Evolutionary conservation across 1,140 invertebrate genomes (phyloP), one percentile per base, ranked within the genome.

Genomic region (Drosophila lacteicornis): DNA sequence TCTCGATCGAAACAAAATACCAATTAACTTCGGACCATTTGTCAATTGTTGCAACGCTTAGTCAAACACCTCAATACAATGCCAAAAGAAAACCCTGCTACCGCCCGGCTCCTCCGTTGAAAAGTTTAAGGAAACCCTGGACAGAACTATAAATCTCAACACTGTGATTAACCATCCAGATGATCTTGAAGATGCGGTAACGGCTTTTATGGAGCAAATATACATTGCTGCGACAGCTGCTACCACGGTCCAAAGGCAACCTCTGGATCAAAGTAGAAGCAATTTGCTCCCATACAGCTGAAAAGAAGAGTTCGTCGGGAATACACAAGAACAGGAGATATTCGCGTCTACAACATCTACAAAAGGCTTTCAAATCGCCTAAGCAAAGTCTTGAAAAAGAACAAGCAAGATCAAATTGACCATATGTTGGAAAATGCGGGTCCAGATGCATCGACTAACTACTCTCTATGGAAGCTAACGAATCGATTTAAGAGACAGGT

Each of bases 11-110:
- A 57, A 42, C 55, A 19, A 55, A 55, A 55, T 68, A 51, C 22
- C 43, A 67, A 40, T 30, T 68, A 27, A 55, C 56, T 3, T 55
- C 58, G 4, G 49, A 49, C 33, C 67, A 70, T 22, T 13, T 70
- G 33, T 7, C 57, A 17, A 12, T 95, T 94, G 46, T 91, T 96
- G 95, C 66, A 51, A 69, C 57, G 11, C 30, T 69, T 13, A 30
- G 36, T 9, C 67, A 62, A 19, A 38, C 15, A 38, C 38, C 49
- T 2, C 22, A 69, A 43, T 42, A 13, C 38, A 65, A 65, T 25
- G n/a, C 27, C 22, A 61, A 43, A 40, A 53, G 38, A 15, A 43
- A 69, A 69, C 25, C 40, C 11, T 62, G 12, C 60, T 51, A 27
- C 15, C 60, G 11, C 47, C 11, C 22, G 60, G 47, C 36, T 62